Evolutionary conservation across 2,888 invertebrate genomes (phyloP), one percentile per base, ranked within the genome.

Genomic region (Melanostoma scalare): DNA sequence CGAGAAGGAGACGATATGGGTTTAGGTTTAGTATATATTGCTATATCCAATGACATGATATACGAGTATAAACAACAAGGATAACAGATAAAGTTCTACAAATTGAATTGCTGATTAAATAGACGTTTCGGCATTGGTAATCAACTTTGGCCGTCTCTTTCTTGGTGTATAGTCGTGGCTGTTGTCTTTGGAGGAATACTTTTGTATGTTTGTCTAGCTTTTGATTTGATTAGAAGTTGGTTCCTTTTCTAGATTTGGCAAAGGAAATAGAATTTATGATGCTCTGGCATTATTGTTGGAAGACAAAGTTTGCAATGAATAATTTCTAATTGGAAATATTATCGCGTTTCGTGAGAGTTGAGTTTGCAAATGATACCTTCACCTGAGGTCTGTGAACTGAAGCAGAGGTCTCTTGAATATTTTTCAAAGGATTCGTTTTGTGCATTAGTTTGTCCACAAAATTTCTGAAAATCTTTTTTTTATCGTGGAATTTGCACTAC

Each of bases 21-120:
- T 52, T 30, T 53, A 63, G 42, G 50, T 52, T 30, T 53, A 63
- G 58, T 46, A 61, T 56, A 33, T 63, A 56, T 46, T 58, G 53
- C 52, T 69, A 52, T 74, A 72, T 67, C 60, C 33, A 55, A 68
- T 67, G 60, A 61, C 65, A 75, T 75, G 63, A 65, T 67, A 81
- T 56, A 61, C 10, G 6, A 20, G 20, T 36, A 53, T 35, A 67
- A 42, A 75, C 71, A 65, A 55, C 65, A 65, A 69, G 58, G 56
- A 67, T 63, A 44, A 68, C 78, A 82, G 82, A 82, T 78, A 79
- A 79, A 84, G 84, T 84, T 84, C 69, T 75, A 79, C 84, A 84
- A 84, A 84, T 79, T 84, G 84, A 79, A 84, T 84, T 84, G 74
- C 79, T 84, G 79, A 75, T 84, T 84, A 84, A 84, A 84, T 84